A percentile compares a stretch with the other conserved stretches of the same genome.
These are phyloP conservation scores for Meta bourneti DNA, from an alignment of 2,888 invertebrate species.

Conservation along the genomic window DNA sequence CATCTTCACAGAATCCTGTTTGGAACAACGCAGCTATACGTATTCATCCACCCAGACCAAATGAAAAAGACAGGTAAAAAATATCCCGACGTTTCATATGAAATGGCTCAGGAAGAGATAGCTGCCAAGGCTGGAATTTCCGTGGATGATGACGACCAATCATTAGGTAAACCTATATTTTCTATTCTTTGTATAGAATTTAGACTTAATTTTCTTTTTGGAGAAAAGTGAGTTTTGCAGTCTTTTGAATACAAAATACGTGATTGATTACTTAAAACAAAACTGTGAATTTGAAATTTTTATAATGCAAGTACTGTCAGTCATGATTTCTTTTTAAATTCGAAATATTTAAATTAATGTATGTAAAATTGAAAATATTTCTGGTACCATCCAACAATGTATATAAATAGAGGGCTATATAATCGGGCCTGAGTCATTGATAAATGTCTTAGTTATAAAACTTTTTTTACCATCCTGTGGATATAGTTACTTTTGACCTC, in stretches of 20 bases:
- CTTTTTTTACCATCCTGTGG: too few species aligned
- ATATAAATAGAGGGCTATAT: too few species aligned
- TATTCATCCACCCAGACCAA: slow-evolving; percentile 82
- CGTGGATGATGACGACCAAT: slow-evolving; percentile 77
- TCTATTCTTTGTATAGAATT: not conserved
- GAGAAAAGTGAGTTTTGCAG: not conserved
- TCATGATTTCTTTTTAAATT: too few species aligned
- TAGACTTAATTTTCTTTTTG: not conserved
- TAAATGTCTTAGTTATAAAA: too few species aligned
- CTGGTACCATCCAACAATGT: too few species aligned
- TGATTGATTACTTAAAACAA: not conserved
- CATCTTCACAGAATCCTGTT: slow-evolving; percentile 82
- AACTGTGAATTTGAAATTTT: not conserved
- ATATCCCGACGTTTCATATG: slow-evolving; percentile 82
- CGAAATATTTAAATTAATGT: too few species aligned
- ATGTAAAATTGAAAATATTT: too few species aligned
- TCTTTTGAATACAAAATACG: not conserved
- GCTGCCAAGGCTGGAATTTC: slow-evolving; percentile 81
- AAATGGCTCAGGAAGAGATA: slow-evolving; percentile 83
- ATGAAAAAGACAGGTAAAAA: slow-evolving; percentile 79
- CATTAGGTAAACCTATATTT: slow-evolving; percentile 50
- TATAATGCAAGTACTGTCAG: not conserved
- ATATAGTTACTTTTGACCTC: too few species aligned
- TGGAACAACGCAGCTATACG: slow-evolving; percentile 83
- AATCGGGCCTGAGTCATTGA: too few species aligned